Conservation (phyloP, 1,140 invertebrate genomes). For the Dryas iulia region DNA sequence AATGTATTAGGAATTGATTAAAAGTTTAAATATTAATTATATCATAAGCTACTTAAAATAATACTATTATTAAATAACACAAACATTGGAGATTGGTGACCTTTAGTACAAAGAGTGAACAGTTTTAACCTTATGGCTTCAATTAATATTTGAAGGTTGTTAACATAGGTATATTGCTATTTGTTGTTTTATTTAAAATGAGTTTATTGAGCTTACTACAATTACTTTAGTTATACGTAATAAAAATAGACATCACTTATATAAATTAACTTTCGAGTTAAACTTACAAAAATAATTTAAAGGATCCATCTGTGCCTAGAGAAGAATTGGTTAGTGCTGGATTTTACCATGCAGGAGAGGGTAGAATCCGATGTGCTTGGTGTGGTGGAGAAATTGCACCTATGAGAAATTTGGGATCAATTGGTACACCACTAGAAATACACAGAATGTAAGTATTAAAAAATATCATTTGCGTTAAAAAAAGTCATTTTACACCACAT, state of each 20-base stretch:
- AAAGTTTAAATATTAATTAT: too few relatives aligned
- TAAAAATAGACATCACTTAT: too few relatives aligned
- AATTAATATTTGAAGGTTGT: not conserved
- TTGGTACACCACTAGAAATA: constrained; percentile 88
- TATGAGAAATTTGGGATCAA: constrained; percentile 85
- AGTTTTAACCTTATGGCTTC: not conserved
- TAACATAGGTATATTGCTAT: not conserved
- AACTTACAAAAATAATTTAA: constrained; percentile 14
- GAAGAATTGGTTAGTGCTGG: constrained; percentile 89
- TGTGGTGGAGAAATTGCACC: constrained; percentile 85
- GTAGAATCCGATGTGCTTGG: constrained; percentile 91
- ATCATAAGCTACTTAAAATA: too few relatives aligned
- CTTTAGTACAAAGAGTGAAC: not conserved
- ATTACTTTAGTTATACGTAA: too few relatives aligned
- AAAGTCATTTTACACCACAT: too few relatives aligned
- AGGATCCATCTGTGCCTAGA: constrained; percentile 82
- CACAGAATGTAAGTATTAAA: constrained; percentile 80
- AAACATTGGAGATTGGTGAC: too few relatives aligned
- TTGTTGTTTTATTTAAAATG: not conserved
- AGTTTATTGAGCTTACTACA: too few relatives aligned
- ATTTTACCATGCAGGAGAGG: constrained; percentile 87
- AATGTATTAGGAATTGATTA: too few relatives aligned
- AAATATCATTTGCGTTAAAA: too few relatives aligned
- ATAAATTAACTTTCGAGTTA: too few relatives aligned
- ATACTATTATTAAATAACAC: too few relatives aligned